These are phyloP conservation scores for Drosophila ohnishii DNA, from an alignment of 1,140 invertebrate genomes.

Conservation along the genomic window DNA sequence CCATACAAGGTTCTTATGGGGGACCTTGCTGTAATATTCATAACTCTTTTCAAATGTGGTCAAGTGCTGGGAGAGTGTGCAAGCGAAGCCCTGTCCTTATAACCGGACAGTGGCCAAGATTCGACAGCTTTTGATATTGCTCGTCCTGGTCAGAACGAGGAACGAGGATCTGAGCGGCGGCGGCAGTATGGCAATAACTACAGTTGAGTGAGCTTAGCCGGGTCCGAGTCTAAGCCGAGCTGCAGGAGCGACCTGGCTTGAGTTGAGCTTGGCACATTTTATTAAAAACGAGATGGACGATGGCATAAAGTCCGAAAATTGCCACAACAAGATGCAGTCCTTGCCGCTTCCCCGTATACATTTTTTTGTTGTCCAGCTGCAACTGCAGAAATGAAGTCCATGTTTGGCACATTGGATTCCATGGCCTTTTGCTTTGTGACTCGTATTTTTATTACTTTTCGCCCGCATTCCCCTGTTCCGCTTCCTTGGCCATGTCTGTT, in stretches of 20 bases:
- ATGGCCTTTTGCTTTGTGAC: slow-evolving; percentile 44
- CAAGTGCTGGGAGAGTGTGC: slow-evolving; percentile 54
- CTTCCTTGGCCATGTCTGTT: slow-evolving; percentile 28
- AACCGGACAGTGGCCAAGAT: slow-evolving; percentile 39
- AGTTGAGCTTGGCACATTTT: slow-evolving; percentile 61
- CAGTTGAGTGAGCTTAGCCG: slow-evolving; percentile 52
- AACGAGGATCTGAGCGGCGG: slow-evolving; percentile 7
- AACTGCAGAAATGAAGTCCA: slow-evolving; percentile 57
- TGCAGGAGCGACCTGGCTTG: slow-evolving; percentile 27
- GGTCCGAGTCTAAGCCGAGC: slow-evolving; percentile 31
- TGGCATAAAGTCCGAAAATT: slow-evolving; percentile 53
- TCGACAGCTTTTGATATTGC: slow-evolving; percentile 60
- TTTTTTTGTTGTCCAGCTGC: slow-evolving; percentile 8
- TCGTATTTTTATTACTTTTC: slow-evolving; percentile 66
- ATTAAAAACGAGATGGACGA: slow-evolving; percentile 77
- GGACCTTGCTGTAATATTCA: slow-evolving; percentile 73
- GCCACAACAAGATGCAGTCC: slow-evolving; percentile 51
- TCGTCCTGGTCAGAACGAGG: neutral
- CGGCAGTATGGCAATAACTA: slow-evolving; percentile 40
- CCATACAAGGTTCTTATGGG: slow-evolving; percentile 16
- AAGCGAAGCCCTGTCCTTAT: slow-evolving; percentile 10
- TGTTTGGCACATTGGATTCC: slow-evolving; percentile 43
- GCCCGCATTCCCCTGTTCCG: slow-evolving; percentile 4
- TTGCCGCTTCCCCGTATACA: neutral
- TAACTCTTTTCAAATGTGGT: slow-evolving; percentile 81